Evolutionary conservation across 2,888 invertebrate genomes (phyloP).

Genomic region (Steromphala cineraria): DNA sequence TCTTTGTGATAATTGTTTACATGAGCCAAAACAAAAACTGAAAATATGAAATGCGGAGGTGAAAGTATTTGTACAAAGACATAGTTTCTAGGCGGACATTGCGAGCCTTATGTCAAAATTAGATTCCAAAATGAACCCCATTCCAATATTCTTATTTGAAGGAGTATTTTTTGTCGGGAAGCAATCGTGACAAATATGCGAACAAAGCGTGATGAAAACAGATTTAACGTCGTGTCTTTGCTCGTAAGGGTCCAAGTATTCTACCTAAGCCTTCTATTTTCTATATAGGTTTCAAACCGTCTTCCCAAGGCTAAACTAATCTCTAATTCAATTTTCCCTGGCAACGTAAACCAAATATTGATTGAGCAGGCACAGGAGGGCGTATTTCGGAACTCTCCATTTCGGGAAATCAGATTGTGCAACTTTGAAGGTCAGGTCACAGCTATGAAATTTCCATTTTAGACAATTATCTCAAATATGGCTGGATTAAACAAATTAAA

Average conservation of each 20-base stretch:
- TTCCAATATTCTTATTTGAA: too few species aligned
- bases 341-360: constrained; percentile 10
- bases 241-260: not conserved
- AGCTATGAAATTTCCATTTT: too few species aligned
- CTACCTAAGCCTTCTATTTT: constrained; percentile 10
- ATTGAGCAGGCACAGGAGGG: not conserved
- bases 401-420: not conserved
- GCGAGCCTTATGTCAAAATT: too few species aligned
- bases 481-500: too few species aligned
- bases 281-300: constrained; percentile 7
- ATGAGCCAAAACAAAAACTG: too few species aligned
- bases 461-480: too few species aligned
- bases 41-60: too few species aligned
- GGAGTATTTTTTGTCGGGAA: not conserved
- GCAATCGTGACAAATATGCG: not conserved
- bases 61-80: too few species aligned
- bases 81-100: too few species aligned
- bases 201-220: not conserved
- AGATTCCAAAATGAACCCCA: too few species aligned
- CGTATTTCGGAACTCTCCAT: not conserved
- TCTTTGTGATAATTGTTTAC: too few species aligned
- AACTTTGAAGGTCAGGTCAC: not conserved
- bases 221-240: not conserved
- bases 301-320: constrained; percentile 1
- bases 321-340: constrained; percentile 3